Conservation (phyloP, 2,888 invertebrate species). For the Clistopyga incitator region DNA sequence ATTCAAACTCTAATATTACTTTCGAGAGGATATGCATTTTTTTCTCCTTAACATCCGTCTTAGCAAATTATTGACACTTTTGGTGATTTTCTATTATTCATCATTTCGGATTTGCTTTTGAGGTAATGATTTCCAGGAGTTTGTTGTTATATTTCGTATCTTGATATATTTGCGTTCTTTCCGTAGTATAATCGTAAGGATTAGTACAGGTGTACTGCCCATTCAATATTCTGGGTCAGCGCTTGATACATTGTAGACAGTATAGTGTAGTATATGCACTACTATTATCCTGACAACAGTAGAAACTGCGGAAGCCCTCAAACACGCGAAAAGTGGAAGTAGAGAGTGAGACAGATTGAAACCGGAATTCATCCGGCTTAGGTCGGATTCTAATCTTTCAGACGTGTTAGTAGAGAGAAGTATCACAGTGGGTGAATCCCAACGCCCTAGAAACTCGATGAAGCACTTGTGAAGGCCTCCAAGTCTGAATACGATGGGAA, state of each 20-base stretch:
- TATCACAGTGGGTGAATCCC: conserved; percentile 35
- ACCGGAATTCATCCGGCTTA: conserved; percentile 59
- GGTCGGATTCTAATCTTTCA: conserved; percentile 56
- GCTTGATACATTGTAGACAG: conserved; percentile 23
- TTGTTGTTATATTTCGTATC: background rate
- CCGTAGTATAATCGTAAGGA: background rate
- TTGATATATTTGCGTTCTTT: background rate
- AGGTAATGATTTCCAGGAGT: too few relatives aligned
- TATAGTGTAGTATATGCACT: conserved; percentile 26
- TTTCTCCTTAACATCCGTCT: background rate
- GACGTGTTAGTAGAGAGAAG: conserved; percentile 47
- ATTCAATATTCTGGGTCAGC: conserved; percentile 18
- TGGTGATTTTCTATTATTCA: background rate
- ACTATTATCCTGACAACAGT: conserved; percentile 40
- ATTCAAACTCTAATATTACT: too few relatives aligned
- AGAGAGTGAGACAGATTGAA: conserved; percentile 57
- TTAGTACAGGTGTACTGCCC: background rate
- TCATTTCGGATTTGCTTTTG: too few relatives aligned
- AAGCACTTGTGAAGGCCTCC: conserved; percentile 35
- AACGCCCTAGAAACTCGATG: conserved; percentile 56
- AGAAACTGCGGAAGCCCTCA: conserved; percentile 41
- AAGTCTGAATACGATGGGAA: conserved; percentile 47
- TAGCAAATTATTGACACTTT: background rate
- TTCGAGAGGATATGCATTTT: background rate
- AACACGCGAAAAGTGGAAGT: conserved; percentile 26